Percentiles rank a stretch among this genome's conserved stretches.
Conservation (phyloP, 2,113 vertebrate species). For the Maccullochella peelii region DNA sequence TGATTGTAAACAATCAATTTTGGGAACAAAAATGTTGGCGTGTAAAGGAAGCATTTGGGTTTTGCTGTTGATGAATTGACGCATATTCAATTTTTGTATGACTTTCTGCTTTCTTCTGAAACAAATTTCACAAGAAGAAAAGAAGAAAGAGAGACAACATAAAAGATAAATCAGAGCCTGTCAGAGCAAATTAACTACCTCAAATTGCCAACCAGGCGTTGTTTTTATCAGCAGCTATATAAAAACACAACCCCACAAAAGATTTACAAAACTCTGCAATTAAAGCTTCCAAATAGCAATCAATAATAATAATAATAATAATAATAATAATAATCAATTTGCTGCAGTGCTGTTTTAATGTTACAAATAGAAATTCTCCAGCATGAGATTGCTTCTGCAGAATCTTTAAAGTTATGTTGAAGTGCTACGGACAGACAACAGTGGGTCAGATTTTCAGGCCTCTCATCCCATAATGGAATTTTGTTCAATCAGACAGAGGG, state of each 20-base stretch:
- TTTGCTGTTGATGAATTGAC: conserved; percentile 4
- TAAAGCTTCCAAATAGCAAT: neutral
- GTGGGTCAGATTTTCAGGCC: conserved; percentile 40
- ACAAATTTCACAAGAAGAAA: neutral
- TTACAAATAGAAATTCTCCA: neutral
- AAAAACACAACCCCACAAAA: conserved; percentile 9
- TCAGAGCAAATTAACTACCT: neutral
- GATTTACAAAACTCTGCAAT: neutral
- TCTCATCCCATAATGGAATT: conserved; percentile 65
- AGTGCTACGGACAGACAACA: conserved; percentile 33
- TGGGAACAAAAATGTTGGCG: neutral
- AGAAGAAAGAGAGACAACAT: conserved; percentile 8
- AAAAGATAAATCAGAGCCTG: conserved; percentile 40
- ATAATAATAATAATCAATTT: too few species aligned
- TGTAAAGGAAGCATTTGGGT: conserved; percentile 2
- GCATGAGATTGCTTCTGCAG: conserved; percentile 5
- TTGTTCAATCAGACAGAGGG: conserved; percentile 50
- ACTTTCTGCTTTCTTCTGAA: conserved; percentile 14
- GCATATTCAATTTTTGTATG: conserved; percentile 20
- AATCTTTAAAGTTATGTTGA: conserved; percentile 23
- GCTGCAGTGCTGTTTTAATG: neutral
- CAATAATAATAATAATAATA: too few species aligned
- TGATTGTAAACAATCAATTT: neutral
- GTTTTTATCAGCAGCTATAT: conserved; percentile 32
- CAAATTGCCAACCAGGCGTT: conserved; percentile 1